Evolutionary conservation across 2,113 vertebrate genomes (phyloP), one percentile per base, ranked within the genome.

Genomic region (Laticauda laticaudata): DNA sequence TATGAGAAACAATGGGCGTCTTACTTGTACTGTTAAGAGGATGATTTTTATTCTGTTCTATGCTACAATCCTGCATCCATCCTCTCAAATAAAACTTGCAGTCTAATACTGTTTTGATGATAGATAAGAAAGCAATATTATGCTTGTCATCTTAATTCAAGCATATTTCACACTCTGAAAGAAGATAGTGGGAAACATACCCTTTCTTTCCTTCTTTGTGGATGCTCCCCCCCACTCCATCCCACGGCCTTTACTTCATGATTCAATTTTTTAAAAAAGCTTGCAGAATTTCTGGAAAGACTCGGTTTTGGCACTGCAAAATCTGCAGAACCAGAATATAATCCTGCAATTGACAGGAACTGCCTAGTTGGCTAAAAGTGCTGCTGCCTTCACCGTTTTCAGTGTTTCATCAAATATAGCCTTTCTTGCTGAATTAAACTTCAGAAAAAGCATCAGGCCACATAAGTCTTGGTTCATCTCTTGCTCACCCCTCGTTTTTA

Each of bases 301-400:
- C 88, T 4, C 2, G 23, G 8, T 64, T 92, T 92, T 93, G 88
- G 26, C 69, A 87, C 26, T 93, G 56, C 45, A 92, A 75, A 94
- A 95, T 92, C n/a, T 88, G 26, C 94, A 86, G 8, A 15, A 90
- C 93, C 90, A 95, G 92, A 0, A 3, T 89, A 1, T 51, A 95
- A 92, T 81, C 43, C 2, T 91, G 92, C 91, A 92, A 69, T 93
- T 94, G 93, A 93, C 91, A 93, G 94, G 81, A 96, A 95, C 51
- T 64, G 1, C 88, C 75, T 94, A 8, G 1, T 91, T 20, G 26
- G 0, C 54, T 92, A 85, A 92, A 91, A 94, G 48, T 64, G 11
- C 89, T 92, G 45, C 91, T 91, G 20, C 89, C 4, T 94, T 5
- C 1, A 85, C 1, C n/a, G 92, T 4, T 93, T 92, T 92, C 91